These are phyloP conservation scores for Protodeltote pygarga DNA, from an alignment of 2,888 invertebrate species.

Conservation along the genomic window DNA sequence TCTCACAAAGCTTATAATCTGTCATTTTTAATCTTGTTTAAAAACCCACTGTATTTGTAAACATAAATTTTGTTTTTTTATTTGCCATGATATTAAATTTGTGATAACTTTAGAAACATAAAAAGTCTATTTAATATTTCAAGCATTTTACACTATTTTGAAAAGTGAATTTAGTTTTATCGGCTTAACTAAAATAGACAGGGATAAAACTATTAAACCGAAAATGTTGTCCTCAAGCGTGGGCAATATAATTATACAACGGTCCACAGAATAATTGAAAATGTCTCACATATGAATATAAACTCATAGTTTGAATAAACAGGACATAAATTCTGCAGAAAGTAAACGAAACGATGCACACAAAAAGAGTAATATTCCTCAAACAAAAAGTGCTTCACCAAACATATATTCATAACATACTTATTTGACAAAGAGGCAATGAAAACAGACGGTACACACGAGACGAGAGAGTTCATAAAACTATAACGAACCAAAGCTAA, in stretches of 20 bases:
- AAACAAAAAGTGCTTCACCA: conserved; percentile 34
- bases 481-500: conserved; percentile 38
- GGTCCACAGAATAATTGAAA: too few relatives aligned
- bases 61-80: too few relatives aligned
- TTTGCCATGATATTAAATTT: too few relatives aligned
- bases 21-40: not conserved
- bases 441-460: conserved; percentile 32
- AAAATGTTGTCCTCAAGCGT: too few relatives aligned
- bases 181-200: too few relatives aligned
- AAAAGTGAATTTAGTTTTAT: too few relatives aligned
- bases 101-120: too few relatives aligned
- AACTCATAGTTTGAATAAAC: conserved; percentile 1
- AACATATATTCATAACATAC: conserved; percentile 37
- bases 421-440: conserved; percentile 43
- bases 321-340: conserved; percentile 7
- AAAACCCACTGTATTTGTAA: too few relatives aligned
- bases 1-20: not conserved
- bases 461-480: conserved; percentile 43
- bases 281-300: not conserved
- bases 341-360: conserved; percentile 9
- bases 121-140: too few relatives aligned
- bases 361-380: conserved; percentile 26
- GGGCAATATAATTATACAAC: too few relatives aligned
- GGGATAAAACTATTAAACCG: too few relatives aligned
- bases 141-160: too few relatives aligned